Evolutionary conservation across 1,140 invertebrate species (phyloP).

Genomic region (Lordiphosa mommai): DNA sequence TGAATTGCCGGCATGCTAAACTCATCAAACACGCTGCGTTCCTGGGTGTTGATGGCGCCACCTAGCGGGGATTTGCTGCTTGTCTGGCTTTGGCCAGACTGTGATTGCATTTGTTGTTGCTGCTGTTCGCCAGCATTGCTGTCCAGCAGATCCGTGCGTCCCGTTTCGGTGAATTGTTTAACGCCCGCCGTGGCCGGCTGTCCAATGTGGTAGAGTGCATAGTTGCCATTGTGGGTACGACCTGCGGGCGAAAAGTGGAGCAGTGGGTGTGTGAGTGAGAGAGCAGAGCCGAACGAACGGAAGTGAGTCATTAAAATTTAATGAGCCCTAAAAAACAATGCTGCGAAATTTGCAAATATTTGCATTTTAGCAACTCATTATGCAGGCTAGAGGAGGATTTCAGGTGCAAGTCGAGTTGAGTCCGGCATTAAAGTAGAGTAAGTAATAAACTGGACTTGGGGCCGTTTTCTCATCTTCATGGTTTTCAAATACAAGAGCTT

Average conservation of each 20-base stretch:
- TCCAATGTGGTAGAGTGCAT: slow-evolving; percentile 89
- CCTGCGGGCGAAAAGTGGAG: slow-evolving; percentile 82
- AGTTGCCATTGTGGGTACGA: slow-evolving; percentile 90
- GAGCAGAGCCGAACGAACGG: neutral
- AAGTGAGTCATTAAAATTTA: slow-evolving; percentile 55
- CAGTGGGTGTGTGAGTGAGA: slow-evolving; percentile 64
- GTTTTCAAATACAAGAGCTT: no score
- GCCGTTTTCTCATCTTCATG: no score
- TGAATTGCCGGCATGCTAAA: slow-evolving; percentile 89
- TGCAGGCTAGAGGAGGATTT: neutral
- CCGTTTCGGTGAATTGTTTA: slow-evolving; percentile 91
- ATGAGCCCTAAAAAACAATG: slow-evolving; percentile 52
- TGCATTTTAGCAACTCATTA: slow-evolving; percentile 45
- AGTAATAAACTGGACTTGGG: no score
- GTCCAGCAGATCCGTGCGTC: slow-evolving; percentile 86
- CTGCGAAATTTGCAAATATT: slow-evolving; percentile 53
- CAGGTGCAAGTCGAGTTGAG: neutral
- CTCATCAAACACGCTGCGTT: slow-evolving; percentile 86
- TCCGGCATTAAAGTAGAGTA: neutral
- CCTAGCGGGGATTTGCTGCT: slow-evolving; percentile 22
- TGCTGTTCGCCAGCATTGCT: slow-evolving; percentile 80
- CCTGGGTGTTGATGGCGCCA: slow-evolving; percentile 12
- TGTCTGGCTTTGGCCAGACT: slow-evolving; percentile 3
- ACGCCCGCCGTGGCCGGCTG: slow-evolving; percentile 86
- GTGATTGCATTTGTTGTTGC: slow-evolving; percentile 59